Conservation (phyloP, 2,888 invertebrate genomes). For the Seira ritae region DNA sequence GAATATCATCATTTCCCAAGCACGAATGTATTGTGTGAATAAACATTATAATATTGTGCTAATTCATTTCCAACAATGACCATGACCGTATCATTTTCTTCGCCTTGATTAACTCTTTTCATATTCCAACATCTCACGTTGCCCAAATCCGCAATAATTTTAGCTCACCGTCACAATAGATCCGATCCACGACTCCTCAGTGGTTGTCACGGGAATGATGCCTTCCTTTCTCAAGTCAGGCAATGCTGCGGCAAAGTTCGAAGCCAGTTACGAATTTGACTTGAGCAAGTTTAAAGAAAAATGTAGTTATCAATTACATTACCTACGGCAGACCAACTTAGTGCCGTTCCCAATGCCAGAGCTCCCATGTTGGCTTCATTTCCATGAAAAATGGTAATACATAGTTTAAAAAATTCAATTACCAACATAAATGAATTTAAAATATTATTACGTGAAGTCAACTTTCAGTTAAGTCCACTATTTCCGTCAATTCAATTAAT, state of each 20-base stretch:
- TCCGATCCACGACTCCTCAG: slow-evolving; percentile 69
- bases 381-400: neutral
- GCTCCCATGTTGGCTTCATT: slow-evolving; percentile 68
- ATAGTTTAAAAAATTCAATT: slow-evolving; percentile 19
- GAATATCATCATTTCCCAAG: no score
- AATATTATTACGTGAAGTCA: neutral
- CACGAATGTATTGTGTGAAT: no score
- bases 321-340: slow-evolving; percentile 68
- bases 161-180: slow-evolving; percentile 68
- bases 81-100: no score
- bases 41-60: no score
- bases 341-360: slow-evolving; percentile 66
- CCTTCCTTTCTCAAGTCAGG: slow-evolving; percentile 63
- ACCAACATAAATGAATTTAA: neutral
- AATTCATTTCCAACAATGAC: no score
- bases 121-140: no score
- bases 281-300: neutral
- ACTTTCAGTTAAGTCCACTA: no score
- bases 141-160: neutral
- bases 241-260: slow-evolving; percentile 49
- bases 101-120: no score
- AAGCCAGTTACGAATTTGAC: neutral
- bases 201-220: slow-evolving; percentile 32
- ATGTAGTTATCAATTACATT: neutral
- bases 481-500: neutral